These are phyloP conservation scores for Illadopsis cleaveri DNA, from an alignment of 2,113 vertebrate species.

Conservation along the genomic window DNA sequence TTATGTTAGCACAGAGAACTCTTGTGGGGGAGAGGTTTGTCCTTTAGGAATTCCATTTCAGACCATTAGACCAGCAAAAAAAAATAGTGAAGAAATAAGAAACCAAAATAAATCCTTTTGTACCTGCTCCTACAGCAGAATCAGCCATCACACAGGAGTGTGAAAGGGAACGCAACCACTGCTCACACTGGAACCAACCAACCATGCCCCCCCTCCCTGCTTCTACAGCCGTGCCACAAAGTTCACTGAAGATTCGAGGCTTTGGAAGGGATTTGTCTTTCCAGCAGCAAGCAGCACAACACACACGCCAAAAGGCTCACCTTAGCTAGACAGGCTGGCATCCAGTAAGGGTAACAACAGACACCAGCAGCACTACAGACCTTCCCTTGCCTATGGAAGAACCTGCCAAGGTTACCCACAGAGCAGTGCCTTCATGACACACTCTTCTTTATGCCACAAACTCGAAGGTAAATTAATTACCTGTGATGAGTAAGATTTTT, in stretches of 20 bases:
- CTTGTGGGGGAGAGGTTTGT: background rate
- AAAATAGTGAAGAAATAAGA: background rate
- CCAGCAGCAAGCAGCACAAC: background rate
- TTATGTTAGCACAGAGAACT: background rate
- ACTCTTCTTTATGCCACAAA: background rate
- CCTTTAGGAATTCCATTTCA: background rate
- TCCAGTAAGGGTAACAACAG: background rate
- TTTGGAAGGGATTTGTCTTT: background rate
- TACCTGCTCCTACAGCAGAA: background rate
- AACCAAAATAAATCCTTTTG: background rate
- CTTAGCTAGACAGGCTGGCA: background rate
- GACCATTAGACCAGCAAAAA: background rate
- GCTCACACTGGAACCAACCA: background rate
- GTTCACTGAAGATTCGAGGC: background rate
- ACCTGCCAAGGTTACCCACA: background rate
- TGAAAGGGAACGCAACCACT: rapidly evolving
- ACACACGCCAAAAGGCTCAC: background rate
- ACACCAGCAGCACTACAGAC: background rate
- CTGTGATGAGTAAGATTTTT: background rate
- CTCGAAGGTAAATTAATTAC: background rate
- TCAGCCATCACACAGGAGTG: rapidly evolving
- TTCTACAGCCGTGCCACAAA: background rate
- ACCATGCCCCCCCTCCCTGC: too few species aligned
- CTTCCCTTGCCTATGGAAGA: background rate
- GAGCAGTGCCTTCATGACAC: background rate